These are phyloP conservation scores for Laupala kohalensis DNA, from an alignment of 1,140 invertebrate genomes.

Conservation along the genomic window DNA sequence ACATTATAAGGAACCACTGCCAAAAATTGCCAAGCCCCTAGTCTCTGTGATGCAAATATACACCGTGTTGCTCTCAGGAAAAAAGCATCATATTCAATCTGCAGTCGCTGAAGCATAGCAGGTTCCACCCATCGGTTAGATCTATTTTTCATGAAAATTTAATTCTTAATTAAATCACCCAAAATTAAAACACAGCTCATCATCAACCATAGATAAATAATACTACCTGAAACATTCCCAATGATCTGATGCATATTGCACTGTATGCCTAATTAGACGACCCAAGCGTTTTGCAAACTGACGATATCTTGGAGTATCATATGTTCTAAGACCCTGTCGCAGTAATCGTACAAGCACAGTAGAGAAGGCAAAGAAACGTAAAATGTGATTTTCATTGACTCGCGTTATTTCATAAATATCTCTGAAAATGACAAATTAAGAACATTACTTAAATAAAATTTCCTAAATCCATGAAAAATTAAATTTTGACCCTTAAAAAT, in stretches of 20 bases:
- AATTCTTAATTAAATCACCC: neutral
- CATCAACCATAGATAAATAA: neutral
- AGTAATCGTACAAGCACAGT: conserved; percentile 49
- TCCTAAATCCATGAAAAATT: no score
- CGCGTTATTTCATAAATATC: conserved; percentile 40
- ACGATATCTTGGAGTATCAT: conserved; percentile 48
- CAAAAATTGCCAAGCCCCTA: conserved; percentile 73
- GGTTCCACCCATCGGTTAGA: conserved; percentile 25
- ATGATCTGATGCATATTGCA: conserved; percentile 61
- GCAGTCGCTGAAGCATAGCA: conserved; percentile 42
- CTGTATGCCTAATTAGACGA: conserved; percentile 51
- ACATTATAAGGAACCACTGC: conserved; percentile 59
- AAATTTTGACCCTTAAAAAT: no score
- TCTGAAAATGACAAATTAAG: conserved; percentile 24
- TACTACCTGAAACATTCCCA: conserved; percentile 41
- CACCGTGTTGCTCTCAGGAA: conserved; percentile 53
- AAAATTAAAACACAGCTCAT: neutral
- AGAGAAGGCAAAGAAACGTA: conserved; percentile 55
- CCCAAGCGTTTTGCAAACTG: conserved; percentile 57
- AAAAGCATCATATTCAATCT: conserved; percentile 61
- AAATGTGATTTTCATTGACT: conserved; percentile 46
- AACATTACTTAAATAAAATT: conserved; percentile 15
- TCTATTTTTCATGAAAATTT: neutral
- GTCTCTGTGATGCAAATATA: conserved; percentile 55
- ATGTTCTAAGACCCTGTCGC: conserved; percentile 51